Evolutionary conservation across 2,797 vertebrate species (phyloP).

Genomic region (Phrynocephalus vlangalii): DNA sequence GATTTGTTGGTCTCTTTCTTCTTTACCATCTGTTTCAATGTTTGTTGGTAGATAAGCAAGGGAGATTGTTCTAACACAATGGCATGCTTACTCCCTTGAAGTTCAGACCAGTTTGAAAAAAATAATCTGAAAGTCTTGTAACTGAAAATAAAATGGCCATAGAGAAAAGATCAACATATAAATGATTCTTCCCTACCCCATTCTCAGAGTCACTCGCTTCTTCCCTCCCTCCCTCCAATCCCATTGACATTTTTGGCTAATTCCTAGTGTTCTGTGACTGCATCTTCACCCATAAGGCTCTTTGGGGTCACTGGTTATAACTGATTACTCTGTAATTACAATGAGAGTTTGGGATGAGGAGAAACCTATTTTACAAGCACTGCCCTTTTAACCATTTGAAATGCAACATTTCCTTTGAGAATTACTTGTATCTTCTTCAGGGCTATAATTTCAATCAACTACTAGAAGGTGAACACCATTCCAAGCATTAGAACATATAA

Average conservation of each 20-base stretch:
- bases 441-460: too few species aligned
- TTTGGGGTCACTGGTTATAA: not conserved
- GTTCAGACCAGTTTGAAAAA: not conserved
- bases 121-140: not conserved
- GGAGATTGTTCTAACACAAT: not conserved
- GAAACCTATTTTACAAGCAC: too few species aligned
- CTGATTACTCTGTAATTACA: not conserved
- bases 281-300: not conserved
- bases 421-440: too few species aligned
- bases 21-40: not conserved
- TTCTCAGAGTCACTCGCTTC: too few species aligned
- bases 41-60: not conserved
- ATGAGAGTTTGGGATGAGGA: not conserved
- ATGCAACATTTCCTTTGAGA: too few species aligned
- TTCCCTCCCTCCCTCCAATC: not conserved
- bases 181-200: not conserved
- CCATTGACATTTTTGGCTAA: not conserved
- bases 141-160: slow-evolving; percentile 1
- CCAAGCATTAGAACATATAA: not conserved
- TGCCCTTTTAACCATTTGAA: too few species aligned
- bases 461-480: not conserved
- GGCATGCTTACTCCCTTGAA: not conserved
- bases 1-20: not conserved
- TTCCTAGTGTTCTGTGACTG: not conserved
- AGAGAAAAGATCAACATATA: not conserved